Conservation (phyloP, 2,113 vertebrate species). For the Microtus richardsoni region DNA sequence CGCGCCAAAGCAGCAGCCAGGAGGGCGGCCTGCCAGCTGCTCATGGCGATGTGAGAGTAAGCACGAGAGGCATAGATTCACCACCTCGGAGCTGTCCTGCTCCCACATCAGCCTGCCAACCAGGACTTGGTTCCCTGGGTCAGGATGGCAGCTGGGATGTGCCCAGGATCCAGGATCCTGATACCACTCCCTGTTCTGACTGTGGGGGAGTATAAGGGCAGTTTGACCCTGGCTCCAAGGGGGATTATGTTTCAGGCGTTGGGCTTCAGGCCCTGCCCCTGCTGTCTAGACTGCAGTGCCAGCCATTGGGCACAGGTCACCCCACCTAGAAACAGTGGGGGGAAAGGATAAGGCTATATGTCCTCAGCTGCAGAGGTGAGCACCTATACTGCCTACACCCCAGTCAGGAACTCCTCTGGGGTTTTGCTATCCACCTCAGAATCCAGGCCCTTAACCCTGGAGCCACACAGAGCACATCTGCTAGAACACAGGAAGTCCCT, state of each 20-base stretch:
- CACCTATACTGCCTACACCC: rapidly evolving
- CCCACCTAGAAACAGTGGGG: no score
- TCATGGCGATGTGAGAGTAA: background rate
- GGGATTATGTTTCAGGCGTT: no score
- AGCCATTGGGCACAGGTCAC: background rate
- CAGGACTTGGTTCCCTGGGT: background rate
- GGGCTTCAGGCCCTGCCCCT: rapidly evolving
- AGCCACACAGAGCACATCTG: background rate
- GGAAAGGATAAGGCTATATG: background rate
- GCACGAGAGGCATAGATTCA: rapidly evolving
- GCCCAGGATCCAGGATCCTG: rapidly evolving
- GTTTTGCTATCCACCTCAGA: background rate
- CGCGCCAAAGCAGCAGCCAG: background rate
- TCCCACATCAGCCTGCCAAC: rapidly evolving
- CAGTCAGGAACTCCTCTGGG: background rate
- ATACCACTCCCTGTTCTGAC: background rate
- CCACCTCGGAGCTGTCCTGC: background rate
- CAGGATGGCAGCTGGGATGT: rapidly evolving
- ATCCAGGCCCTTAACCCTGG: background rate
- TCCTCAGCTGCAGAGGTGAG: background rate
- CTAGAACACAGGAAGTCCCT: background rate
- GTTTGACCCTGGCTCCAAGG: background rate
- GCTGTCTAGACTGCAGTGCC: rapidly evolving
- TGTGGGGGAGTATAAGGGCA: rapidly evolving
- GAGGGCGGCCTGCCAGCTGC: background rate